phyloP scores from a whole-genome alignment of 1,140 invertebrate genomes.

The Drosophila bipectinata region DNA sequence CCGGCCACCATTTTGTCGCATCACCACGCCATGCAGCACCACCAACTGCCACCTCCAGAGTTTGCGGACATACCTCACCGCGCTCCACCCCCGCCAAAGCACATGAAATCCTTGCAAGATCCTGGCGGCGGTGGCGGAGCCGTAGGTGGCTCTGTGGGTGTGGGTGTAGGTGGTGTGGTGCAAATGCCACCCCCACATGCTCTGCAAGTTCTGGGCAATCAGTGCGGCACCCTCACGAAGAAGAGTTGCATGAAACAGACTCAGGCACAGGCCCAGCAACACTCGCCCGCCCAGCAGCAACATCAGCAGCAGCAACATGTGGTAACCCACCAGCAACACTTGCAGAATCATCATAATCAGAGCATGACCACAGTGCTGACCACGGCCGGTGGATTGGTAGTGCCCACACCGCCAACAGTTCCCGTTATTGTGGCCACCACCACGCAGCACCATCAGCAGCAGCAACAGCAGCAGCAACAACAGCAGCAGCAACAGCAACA shows the following conservation, averaged over 20 bases:
- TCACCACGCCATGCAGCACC: conserved; percentile 89
- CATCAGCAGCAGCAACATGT: conserved; percentile 81
- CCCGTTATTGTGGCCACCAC: conserved; percentile 67
- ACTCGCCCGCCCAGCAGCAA: conserved; percentile 77
- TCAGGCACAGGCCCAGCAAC: conserved; percentile 64
- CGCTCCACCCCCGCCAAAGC: conserved; percentile 90
- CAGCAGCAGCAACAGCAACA: conserved; percentile 84
- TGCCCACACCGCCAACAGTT: conserved; percentile 72
- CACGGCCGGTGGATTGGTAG: conserved; percentile 69
- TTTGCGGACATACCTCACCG: conserved; percentile 90
- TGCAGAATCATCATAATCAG: conserved; percentile 83
- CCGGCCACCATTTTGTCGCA: conserved; percentile 88
- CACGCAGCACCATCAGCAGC: conserved; percentile 84
- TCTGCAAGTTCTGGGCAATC: conserved; percentile 88
- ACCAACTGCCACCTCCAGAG: conserved; percentile 91
- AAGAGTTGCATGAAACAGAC: conserved; percentile 85
- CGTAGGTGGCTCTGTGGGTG: conserved; percentile 85
- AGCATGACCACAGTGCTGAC: conserved; percentile 79
- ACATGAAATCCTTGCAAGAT: conserved; percentile 87
- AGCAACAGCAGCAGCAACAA: conserved; percentile 83
- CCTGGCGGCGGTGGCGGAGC: conserved; percentile 84
- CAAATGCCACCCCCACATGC: conserved; percentile 86
- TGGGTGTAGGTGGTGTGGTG: conserved; percentile 81
- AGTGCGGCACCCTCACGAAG: conserved; percentile 87
- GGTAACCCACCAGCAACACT: conserved; percentile 61